Conservation (phyloP, 1,140 invertebrate genomes). For the Euura saliciscinereae region DNA sequence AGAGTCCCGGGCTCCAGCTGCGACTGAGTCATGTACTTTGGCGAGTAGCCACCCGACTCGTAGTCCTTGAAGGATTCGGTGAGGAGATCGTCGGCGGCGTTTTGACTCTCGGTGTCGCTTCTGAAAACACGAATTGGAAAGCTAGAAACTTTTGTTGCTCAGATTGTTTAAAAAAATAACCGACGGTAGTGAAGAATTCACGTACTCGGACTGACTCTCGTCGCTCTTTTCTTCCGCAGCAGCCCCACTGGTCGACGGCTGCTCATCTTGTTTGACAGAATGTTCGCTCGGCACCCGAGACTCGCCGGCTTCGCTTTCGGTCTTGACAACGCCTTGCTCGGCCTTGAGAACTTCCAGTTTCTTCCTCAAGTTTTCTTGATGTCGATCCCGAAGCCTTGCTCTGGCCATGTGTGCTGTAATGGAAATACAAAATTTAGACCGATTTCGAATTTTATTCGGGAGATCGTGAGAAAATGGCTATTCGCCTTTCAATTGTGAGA, state of each 20-base stretch:
- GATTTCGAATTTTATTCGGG: neutral
- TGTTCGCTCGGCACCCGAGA: constrained; percentile 30
- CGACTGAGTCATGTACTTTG: constrained; percentile 69
- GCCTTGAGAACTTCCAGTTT: constrained; percentile 91
- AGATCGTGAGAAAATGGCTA: constrained; percentile 12
- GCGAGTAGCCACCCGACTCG: constrained; percentile 82
- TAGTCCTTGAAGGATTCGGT: constrained; percentile 76
- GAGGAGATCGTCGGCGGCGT: constrained; percentile 59
- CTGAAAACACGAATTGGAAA: constrained; percentile 29
- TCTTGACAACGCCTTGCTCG: constrained; percentile 75
- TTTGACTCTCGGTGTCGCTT: constrained; percentile 49
- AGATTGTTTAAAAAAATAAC: constrained; percentile 12
- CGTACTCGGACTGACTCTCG: constrained; percentile 46
- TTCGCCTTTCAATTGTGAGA: constrained; percentile 86
- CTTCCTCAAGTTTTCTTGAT: constrained; percentile 88
- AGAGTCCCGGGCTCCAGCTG: constrained; percentile 85
- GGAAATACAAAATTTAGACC: constrained; percentile 11
- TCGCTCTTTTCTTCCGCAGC: constrained; percentile 38
- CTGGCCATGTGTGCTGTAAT: constrained; percentile 88
- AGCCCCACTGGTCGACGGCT: constrained; percentile 28
- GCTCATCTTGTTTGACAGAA: constrained; percentile 33
- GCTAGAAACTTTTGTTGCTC: neutral
- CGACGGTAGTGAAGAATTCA: constrained; percentile 8
- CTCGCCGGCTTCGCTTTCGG: constrained; percentile 43
- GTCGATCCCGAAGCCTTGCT: constrained; percentile 87